A percentile compares a stretch with the other conserved stretches of the same genome.
Evolutionary conservation across 2,888 invertebrate species (phyloP).

Genomic region (Ophion ventricosus): DNA sequence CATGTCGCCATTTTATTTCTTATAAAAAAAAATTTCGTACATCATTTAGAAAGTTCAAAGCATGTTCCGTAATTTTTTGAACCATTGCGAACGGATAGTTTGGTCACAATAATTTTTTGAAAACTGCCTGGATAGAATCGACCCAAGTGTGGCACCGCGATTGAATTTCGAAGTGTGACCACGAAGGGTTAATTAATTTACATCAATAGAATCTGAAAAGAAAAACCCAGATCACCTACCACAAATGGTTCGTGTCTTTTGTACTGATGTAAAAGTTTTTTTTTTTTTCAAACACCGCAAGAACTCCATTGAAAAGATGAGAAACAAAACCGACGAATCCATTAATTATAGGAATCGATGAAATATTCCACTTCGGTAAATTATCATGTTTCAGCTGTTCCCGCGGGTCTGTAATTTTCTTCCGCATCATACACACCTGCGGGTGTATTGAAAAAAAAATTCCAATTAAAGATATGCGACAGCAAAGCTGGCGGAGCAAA

Average conservation of each 20-base stretch:
- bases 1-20: too few species aligned
- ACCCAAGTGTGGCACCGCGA: too few species aligned
- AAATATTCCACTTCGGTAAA: slow-evolving; percentile 24
- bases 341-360: slow-evolving; percentile 22
- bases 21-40: too few species aligned
- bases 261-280: neutral
- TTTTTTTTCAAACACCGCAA: neutral
- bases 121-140: too few species aligned
- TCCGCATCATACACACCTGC: neutral
- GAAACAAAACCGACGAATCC: neutral
- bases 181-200: too few species aligned
- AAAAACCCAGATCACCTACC: too few species aligned
- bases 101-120: too few species aligned
- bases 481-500: neutral
- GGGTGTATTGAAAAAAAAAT: slow-evolving; percentile 27
- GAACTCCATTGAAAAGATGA: neutral
- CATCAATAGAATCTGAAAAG: too few species aligned
- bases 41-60: too few species aligned
- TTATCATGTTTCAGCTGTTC: slow-evolving; percentile 35
- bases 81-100: too few species aligned
- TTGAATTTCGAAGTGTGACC: too few species aligned
- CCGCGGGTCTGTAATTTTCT: slow-evolving; percentile 7
- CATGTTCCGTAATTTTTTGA: too few species aligned
- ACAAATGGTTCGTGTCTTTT: neutral
- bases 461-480: slow-evolving; percentile 33